phyloP scores from a whole-genome alignment of 2,888 invertebrate species.

The Athalia cordata region DNA sequence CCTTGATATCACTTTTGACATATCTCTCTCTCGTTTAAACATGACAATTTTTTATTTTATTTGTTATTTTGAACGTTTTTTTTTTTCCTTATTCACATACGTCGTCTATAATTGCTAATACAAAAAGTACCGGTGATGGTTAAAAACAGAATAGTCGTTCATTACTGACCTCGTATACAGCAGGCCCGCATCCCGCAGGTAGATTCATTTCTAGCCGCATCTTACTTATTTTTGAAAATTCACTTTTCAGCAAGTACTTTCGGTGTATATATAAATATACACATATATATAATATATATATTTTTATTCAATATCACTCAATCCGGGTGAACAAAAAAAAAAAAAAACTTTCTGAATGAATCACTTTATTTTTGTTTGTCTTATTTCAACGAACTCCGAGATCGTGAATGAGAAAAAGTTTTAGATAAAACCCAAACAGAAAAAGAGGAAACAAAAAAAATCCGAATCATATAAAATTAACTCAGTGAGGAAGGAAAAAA shows the following conservation, averaged over 20 bases:
- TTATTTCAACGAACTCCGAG: background rate
- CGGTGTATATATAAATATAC: background rate
- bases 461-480: too few species aligned
- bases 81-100: background rate
- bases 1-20: too few species aligned
- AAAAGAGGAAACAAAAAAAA: too few species aligned
- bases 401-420: too few species aligned
- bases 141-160: background rate
- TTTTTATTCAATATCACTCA: background rate
- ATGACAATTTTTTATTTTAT: too few species aligned
- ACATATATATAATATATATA: too few species aligned
- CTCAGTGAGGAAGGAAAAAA: too few species aligned
- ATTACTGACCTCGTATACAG: constrained; percentile 39
- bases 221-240: background rate
- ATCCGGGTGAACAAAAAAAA: background rate
- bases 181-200: constrained; percentile 6
- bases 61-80: background rate
- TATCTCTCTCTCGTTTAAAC: too few species aligned
- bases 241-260: constrained; percentile 12
- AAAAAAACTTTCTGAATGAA: background rate
- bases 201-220: constrained; percentile 44
- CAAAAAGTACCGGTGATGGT: background rate
- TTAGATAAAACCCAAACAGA: too few species aligned
- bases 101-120: background rate
- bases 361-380: background rate